Percentiles rank a stretch among this genome's conserved stretches.
Evolutionary conservation across 2,888 invertebrate species (phyloP).

Genomic region (Phrixothrix hirtus): DNA sequence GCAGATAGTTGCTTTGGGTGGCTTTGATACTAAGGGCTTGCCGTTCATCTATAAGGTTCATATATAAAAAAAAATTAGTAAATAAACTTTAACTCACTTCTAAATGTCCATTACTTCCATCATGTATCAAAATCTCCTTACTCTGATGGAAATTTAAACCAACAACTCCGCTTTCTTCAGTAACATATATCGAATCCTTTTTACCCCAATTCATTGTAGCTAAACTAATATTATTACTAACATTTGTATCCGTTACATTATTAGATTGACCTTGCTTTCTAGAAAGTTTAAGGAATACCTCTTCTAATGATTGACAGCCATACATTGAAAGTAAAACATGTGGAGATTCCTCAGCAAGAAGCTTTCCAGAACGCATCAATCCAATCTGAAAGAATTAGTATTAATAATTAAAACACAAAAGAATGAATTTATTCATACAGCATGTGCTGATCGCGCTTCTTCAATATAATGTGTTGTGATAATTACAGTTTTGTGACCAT

Average conservation of each 20-base stretch:
- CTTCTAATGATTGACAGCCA: constrained; percentile 82
- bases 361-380: constrained; percentile 87
- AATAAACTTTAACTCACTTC: constrained; percentile 64
- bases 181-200: constrained; percentile 81
- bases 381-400: constrained; percentile 72
- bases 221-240: constrained; percentile 77
- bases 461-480: constrained; percentile 95
- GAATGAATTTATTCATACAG: constrained; percentile 62
- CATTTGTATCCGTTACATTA: constrained; percentile 55
- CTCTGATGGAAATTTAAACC: constrained; percentile 90
- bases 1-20: constrained; percentile 60
- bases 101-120: constrained; percentile 69
- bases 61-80: no score
- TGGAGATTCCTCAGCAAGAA: constrained; percentile 90
- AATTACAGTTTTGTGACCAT: constrained; percentile 89
- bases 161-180: constrained; percentile 84
- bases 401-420: background rate
- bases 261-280: constrained; percentile 74
- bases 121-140: constrained; percentile 83
- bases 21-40: constrained; percentile 46
- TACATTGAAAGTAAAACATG: constrained; percentile 81
- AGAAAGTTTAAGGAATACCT: constrained; percentile 89
- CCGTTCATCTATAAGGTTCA: constrained; percentile 31
- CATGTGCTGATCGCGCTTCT: constrained; percentile 88
- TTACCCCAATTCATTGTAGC: constrained; percentile 81